Evolutionary conservation across 2,797 vertebrate species (phyloP).

Genomic region (Lemur catta): DNA sequence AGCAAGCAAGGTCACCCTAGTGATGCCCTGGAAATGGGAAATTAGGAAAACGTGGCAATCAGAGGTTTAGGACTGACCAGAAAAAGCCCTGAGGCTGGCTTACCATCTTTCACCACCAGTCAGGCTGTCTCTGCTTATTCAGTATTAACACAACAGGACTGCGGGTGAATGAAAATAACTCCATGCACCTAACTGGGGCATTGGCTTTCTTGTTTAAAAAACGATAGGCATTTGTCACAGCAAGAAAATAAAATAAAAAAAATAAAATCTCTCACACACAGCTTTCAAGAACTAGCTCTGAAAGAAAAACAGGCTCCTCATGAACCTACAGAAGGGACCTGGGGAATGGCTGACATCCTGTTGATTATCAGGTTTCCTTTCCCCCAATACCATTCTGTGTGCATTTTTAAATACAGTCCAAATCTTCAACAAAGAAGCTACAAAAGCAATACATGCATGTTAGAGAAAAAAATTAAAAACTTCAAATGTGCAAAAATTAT

Average conservation of each 20-base stretch:
- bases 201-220: constrained; percentile 84
- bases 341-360: constrained; percentile 71
- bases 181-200: constrained; percentile 78
- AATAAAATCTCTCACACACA: constrained; percentile 72
- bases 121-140: constrained; percentile 84
- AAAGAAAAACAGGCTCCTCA: constrained; percentile 57
- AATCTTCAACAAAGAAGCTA: constrained; percentile 26
- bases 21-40: constrained; percentile 91
- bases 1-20: constrained; percentile 88
- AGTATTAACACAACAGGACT: constrained; percentile 82
- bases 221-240: constrained; percentile 82
- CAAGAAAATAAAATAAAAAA: constrained; percentile 70
- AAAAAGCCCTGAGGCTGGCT: constrained; percentile 87
- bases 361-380: constrained; percentile 73
- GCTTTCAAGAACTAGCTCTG: constrained; percentile 56
- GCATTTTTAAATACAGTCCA: constrained; percentile 66
- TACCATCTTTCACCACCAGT: constrained; percentile 87
- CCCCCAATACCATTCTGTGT: neutral
- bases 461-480: constrained; percentile 19
- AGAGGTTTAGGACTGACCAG: constrained; percentile 84
- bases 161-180: constrained; percentile 85
- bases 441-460: constrained; percentile 8
- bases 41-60: constrained; percentile 93
- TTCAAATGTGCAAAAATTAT: constrained; percentile 13
- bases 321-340: constrained; percentile 58